phyloP scores from a whole-genome alignment of 2,888 invertebrate species.

The Apodemia mormo region DNA sequence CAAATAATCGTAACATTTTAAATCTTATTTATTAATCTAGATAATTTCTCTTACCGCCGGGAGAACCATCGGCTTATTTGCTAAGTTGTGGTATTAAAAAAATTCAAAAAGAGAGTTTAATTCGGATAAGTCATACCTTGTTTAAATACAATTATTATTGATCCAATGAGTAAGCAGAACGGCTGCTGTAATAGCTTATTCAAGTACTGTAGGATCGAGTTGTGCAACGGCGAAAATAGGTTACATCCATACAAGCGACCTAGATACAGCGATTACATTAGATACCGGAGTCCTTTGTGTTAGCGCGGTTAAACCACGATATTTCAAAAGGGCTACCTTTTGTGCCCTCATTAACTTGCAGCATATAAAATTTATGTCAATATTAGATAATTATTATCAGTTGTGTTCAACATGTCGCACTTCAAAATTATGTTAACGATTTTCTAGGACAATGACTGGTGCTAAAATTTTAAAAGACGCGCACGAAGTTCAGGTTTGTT shows the following conservation, averaged over 20 bases:
- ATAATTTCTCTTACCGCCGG: too few relatives aligned
- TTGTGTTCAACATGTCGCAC: not conserved
- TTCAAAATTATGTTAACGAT: constrained; percentile 17
- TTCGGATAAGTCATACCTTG: constrained; percentile 24
- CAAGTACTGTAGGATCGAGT: constrained; percentile 52
- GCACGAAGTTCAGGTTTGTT: constrained; percentile 79
- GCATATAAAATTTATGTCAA: constrained; percentile 28
- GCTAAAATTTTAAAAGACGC: constrained; percentile 33
- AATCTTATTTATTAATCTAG: too few relatives aligned
- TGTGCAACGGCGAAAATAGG: constrained; percentile 66
- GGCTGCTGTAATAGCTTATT: constrained; percentile 50
- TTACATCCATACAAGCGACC: constrained; percentile 58
- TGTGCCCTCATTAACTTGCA: constrained; percentile 9
- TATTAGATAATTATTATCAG: constrained; percentile 3
- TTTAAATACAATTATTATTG: constrained; percentile 51
- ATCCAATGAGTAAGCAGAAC: constrained; percentile 54
- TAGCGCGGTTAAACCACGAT: constrained; percentile 34
- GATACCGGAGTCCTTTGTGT: constrained; percentile 51
- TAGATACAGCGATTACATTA: constrained; percentile 51
- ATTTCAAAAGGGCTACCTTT: constrained; percentile 28
- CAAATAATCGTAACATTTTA: too few relatives aligned
- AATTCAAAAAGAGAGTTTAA: not conserved
- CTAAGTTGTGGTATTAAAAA: too few relatives aligned
- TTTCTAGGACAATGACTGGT: constrained; percentile 17
- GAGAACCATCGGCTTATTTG: too few relatives aligned